Evolutionary conservation across 2,888 invertebrate genomes (phyloP).

Genomic region (Tetramorium bicarinatum): DNA sequence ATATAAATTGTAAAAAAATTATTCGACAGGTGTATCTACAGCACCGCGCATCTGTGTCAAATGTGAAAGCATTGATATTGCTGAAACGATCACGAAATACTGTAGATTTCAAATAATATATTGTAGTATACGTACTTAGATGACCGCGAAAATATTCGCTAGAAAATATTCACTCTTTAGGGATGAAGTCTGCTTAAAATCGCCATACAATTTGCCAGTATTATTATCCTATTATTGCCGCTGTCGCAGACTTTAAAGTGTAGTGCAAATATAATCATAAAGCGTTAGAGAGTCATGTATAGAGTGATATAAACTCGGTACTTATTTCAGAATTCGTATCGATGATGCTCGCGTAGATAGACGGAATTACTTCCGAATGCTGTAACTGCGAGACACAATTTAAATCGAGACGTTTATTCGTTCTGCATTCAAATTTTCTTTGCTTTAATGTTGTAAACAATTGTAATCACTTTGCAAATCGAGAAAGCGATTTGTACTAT

Average conservation of each 20-base stretch:
- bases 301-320: constrained; percentile 60
- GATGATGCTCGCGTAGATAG: constrained; percentile 55
- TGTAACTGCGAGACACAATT: not conserved
- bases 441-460: constrained; percentile 7
- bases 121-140: constrained; percentile 76
- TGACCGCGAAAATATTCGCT: constrained; percentile 64
- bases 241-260: constrained; percentile 73
- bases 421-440: not conserved
- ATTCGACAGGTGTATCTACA: constrained; percentile 44
- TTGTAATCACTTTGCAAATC: constrained; percentile 1
- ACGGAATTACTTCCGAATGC: constrained; percentile 46
- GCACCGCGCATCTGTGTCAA: constrained; percentile 57
- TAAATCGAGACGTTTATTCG: constrained; percentile 6
- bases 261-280: constrained; percentile 71
- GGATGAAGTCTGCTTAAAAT: constrained; percentile 78
- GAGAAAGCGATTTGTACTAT: constrained; percentile 6
- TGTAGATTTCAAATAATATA: constrained; percentile 70
- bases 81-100: constrained; percentile 58
- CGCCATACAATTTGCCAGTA: constrained; percentile 86
- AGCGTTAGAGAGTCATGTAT: constrained; percentile 61
- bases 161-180: constrained; percentile 69
- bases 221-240: constrained; percentile 82
- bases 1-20: constrained; percentile 51
- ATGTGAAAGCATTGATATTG: constrained; percentile 56
- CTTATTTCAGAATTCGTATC: constrained; percentile 55